A percentile compares a stretch with the other conserved stretches of the same genome.
These are phyloP conservation scores for Autographa pulchrina DNA, from an alignment of 2,888 invertebrate genomes.

Conservation along the genomic window DNA sequence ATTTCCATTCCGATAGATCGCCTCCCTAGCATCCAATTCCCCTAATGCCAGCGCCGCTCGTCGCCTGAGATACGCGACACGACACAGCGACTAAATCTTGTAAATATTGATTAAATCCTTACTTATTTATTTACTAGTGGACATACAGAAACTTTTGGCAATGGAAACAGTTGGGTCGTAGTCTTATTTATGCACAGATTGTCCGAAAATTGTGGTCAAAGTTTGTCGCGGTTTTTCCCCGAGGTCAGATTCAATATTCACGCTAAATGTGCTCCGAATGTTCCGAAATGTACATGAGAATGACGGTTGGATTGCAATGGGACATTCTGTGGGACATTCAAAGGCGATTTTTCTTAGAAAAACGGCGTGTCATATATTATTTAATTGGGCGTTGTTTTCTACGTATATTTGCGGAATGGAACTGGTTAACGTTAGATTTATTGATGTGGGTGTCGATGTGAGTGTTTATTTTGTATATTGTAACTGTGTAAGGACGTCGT, in stretches of 20 bases:
- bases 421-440: slow-evolving; percentile 18
- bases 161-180: slow-evolving; percentile 30
- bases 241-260: slow-evolving; percentile 54
- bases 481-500: neutral
- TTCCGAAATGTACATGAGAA: slow-evolving; percentile 54
- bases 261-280: slow-evolving; percentile 48
- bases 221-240: slow-evolving; percentile 43
- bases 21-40: slow-evolving; percentile 70
- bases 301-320: slow-evolving; percentile 50
- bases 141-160: slow-evolving; percentile 52
- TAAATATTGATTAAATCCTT: slow-evolving; percentile 65
- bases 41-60: slow-evolving; percentile 68
- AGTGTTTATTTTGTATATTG: neutral
- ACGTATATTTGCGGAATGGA: neutral
- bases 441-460: slow-evolving; percentile 32
- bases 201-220: slow-evolving; percentile 45
- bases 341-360: slow-evolving; percentile 47
- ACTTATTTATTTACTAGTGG: slow-evolving; percentile 52
- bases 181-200: slow-evolving; percentile 58
- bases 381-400: slow-evolving; percentile 34
- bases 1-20: slow-evolving; percentile 54
- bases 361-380: slow-evolving; percentile 41
- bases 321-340: slow-evolving; percentile 46
- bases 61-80: slow-evolving; percentile 57
- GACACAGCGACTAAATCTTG: slow-evolving; percentile 55